These are phyloP conservation scores for Chondrilla cf. caribensis DNA, from an alignment of 37 sponge, comb jelly and placozoan genomes.

Conservation along the genomic window DNA sequence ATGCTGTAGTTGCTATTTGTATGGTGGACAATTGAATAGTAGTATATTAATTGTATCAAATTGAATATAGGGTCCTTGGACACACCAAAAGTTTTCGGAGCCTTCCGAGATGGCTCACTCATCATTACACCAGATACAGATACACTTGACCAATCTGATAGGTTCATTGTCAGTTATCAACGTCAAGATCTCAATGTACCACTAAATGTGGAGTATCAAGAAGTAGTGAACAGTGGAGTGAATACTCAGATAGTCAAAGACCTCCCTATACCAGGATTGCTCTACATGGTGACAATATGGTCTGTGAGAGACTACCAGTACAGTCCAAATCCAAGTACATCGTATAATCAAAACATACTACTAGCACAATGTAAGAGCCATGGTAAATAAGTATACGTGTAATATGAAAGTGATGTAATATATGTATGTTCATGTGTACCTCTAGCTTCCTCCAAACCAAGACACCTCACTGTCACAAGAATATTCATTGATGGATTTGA, in stretches of 20 bases:
- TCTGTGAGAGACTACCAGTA: background rate
- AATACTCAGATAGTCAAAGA: background rate
- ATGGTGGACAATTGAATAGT: too few species aligned
- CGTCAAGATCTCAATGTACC: slow-evolving; percentile 6
- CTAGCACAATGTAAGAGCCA: too few species aligned
- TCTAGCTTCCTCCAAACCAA: background rate
- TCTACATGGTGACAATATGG: background rate
- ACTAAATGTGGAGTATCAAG: slow-evolving; percentile 17
- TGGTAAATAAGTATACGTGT: too few species aligned
- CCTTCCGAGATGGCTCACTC: too few species aligned
- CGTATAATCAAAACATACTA: background rate
- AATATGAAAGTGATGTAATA: too few species aligned
- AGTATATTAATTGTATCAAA: too few species aligned
- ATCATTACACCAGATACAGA: background rate
- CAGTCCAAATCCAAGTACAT: background rate
- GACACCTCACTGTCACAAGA: background rate
- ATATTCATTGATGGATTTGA: background rate
- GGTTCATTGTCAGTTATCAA: background rate
- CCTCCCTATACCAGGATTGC: background rate
- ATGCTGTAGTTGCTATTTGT: too few species aligned
- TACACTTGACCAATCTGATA: background rate
- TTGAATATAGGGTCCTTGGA: too few species aligned
- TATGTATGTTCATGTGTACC: too few species aligned
- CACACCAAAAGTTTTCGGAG: too few species aligned
- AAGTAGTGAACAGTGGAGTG: background rate